A percentile compares a stretch with the other conserved stretches of the same genome.
phyloP scores from a whole-genome alignment of 2,113 vertebrate genomes.

The Cyanoderma ruficeps region DNA sequence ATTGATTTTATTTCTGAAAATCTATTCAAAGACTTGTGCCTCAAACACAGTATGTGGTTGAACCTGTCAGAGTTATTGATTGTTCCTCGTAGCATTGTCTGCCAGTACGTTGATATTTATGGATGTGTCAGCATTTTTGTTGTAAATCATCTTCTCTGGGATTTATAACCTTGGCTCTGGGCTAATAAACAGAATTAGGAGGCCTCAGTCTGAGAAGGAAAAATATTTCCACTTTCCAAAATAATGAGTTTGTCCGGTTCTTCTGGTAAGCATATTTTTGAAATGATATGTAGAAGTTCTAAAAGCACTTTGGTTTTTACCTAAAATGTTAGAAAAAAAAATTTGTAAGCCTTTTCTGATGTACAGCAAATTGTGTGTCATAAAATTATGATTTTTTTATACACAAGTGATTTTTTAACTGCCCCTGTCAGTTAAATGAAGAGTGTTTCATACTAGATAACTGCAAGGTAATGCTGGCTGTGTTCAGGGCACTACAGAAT shows the following conservation, averaged over 20 bases:
- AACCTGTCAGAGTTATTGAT: constrained; percentile 44
- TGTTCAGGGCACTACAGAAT: not conserved
- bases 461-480: not conserved
- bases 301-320: not conserved
- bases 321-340: not conserved
- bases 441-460: not conserved
- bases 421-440: not conserved
- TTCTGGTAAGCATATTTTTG: not conserved
- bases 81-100: not conserved
- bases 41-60: not conserved
- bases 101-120: constrained; percentile 19
- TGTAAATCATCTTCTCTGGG: constrained; percentile 20
- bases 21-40: not conserved
- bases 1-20: not conserved
- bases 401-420: not conserved
- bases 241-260: not conserved
- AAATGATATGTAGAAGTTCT: not conserved
- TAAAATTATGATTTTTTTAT: not conserved
- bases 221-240: constrained; percentile 3
- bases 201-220: not conserved
- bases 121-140: not conserved
- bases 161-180: constrained; percentile 27
- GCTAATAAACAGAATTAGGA: not conserved
- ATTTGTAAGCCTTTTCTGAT: not conserved
- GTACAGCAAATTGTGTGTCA: not conserved